phyloP scores from a whole-genome alignment of 2,797 vertebrate species.

The Rachycentron canadum region DNA sequence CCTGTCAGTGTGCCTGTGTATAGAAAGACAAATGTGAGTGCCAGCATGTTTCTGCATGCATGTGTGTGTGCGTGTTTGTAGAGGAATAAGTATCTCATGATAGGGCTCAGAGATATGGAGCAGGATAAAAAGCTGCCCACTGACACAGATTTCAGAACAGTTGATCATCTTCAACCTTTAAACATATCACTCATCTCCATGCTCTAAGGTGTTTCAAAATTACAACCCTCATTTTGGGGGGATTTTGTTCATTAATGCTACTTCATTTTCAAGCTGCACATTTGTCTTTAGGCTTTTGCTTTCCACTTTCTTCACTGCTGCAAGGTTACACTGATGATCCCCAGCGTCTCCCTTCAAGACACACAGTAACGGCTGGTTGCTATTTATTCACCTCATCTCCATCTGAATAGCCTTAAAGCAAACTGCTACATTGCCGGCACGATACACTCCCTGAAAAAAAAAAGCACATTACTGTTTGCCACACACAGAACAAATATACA shows the following conservation, averaged over 20 bases:
- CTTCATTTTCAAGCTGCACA: slow-evolving; percentile 54
- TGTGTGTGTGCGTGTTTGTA: slow-evolving; percentile 52
- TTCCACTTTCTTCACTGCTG: slow-evolving; percentile 41
- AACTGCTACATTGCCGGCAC: slow-evolving; percentile 55
- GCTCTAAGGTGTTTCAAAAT: slow-evolving; percentile 20
- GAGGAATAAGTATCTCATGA: slow-evolving; percentile 63
- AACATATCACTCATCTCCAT: slow-evolving; percentile 20
- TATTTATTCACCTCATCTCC: slow-evolving; percentile 31
- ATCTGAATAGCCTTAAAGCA: slow-evolving; percentile 47
- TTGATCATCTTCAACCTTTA: slow-evolving; percentile 37
- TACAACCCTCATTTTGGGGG: slow-evolving; percentile 3
- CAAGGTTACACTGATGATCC: slow-evolving; percentile 31
- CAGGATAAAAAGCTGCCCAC: slow-evolving; percentile 67
- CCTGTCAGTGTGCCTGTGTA: slow-evolving; percentile 56
- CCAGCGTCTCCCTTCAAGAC: slow-evolving; percentile 29
- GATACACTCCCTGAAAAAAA: slow-evolving; percentile 22
- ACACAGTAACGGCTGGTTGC: slow-evolving; percentile 41
- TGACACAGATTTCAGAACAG: slow-evolving; percentile 46
- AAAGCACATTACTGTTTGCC: slow-evolving; percentile 18
- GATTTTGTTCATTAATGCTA: slow-evolving; percentile 16
- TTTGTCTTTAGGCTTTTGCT: slow-evolving; percentile 50
- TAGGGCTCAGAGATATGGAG: slow-evolving; percentile 76
- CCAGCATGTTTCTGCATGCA: slow-evolving; percentile 71
- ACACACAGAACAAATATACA: slow-evolving; percentile 12
- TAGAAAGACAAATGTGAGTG: slow-evolving; percentile 67